phyloP scores from a whole-genome alignment of 2,888 invertebrate genomes.

The Ennomos fuscantarius region DNA sequence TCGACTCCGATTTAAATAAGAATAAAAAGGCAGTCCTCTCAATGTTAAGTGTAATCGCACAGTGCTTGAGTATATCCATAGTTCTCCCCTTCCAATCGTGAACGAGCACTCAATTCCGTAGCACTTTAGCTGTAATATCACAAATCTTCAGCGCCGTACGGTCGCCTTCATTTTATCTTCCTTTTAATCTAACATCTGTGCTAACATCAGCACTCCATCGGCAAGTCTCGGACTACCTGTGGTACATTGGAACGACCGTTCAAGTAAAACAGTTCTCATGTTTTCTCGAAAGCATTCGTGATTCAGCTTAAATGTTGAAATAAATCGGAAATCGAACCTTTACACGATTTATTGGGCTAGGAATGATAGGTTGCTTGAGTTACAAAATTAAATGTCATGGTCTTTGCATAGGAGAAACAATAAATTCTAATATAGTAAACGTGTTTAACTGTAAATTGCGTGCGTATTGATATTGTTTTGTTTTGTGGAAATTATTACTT shows the following conservation, averaged over 20 bases:
- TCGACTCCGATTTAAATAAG: too few relatives aligned
- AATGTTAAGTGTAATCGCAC: too few relatives aligned
- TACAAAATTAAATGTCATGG: constrained; percentile 32
- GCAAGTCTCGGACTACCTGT: constrained; percentile 27
- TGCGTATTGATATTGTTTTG: too few relatives aligned
- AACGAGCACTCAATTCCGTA: constrained; percentile 25
- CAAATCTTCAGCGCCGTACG: constrained; percentile 38
- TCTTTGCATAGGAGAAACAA: constrained; percentile 2
- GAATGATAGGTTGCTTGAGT: constrained; percentile 26
- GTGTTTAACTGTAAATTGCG: too few relatives aligned
- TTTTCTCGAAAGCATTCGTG: constrained; percentile 71
- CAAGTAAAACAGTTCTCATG: constrained; percentile 80
- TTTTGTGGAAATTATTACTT: too few relatives aligned
- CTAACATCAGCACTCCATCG: constrained; percentile 39
- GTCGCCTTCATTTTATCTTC: constrained; percentile 42
- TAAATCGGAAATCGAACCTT: constrained; percentile 58
- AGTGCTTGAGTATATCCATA: constrained; percentile 11
- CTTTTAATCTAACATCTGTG: constrained; percentile 44
- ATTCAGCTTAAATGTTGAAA: constrained; percentile 64
- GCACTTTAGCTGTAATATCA: constrained; percentile 30
- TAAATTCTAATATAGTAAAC: constrained; percentile 1
- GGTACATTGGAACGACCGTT: constrained; percentile 42
- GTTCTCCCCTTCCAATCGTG: constrained; percentile 23
- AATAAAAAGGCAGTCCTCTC: too few relatives aligned
- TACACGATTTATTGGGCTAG: constrained; percentile 34